Evolutionary conservation across 2,888 invertebrate genomes (phyloP).

Genomic region (Cheilosia soror): DNA sequence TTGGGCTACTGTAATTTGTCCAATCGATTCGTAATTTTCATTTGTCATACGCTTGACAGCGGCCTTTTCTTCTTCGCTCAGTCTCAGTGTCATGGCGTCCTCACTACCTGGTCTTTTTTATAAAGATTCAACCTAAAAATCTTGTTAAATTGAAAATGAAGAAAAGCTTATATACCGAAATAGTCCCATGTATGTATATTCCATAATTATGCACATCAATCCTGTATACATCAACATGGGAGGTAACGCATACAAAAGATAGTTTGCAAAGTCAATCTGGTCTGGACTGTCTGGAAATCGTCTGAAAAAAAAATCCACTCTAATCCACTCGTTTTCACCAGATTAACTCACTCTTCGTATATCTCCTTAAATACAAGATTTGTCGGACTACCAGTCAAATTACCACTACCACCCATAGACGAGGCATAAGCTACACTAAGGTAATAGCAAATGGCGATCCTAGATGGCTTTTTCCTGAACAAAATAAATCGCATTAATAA

Average conservation of each 20-base stretch:
- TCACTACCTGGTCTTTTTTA: slow-evolving; percentile 6
- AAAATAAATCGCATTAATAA: too few relatives aligned
- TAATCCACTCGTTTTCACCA: neutral
- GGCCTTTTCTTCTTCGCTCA: neutral
- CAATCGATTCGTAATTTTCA: slow-evolving; percentile 5
- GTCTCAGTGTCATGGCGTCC: slow-evolving; percentile 12
- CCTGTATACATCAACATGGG: slow-evolving; percentile 20
- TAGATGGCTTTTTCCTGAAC: slow-evolving; percentile 37
- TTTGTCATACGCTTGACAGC: neutral
- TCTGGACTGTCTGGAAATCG: slow-evolving; percentile 36
- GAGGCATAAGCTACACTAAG: slow-evolving; percentile 43
- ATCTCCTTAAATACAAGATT: slow-evolving; percentile 1
- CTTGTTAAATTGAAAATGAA: neutral
- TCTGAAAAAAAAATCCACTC: slow-evolving; percentile 4
- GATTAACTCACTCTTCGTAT: slow-evolving; percentile 20
- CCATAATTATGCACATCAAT: slow-evolving; percentile 30
- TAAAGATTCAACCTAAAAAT: neutral
- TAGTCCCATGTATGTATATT: slow-evolving; percentile 39
- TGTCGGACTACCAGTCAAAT: slow-evolving; percentile 4
- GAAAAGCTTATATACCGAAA: slow-evolving; percentile 35
- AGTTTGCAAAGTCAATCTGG: slow-evolving; percentile 6
- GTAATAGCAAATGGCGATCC: slow-evolving; percentile 34
- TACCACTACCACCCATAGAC: slow-evolving; percentile 35
- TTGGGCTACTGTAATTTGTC: slow-evolving; percentile 6
- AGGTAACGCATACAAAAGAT: slow-evolving; percentile 4